Percentiles rank a stretch among this genome's conserved stretches.
These are phyloP conservation scores for Xyrauchen texanus DNA, from an alignment of 2,113 vertebrate genomes.

Conservation along the genomic window DNA sequence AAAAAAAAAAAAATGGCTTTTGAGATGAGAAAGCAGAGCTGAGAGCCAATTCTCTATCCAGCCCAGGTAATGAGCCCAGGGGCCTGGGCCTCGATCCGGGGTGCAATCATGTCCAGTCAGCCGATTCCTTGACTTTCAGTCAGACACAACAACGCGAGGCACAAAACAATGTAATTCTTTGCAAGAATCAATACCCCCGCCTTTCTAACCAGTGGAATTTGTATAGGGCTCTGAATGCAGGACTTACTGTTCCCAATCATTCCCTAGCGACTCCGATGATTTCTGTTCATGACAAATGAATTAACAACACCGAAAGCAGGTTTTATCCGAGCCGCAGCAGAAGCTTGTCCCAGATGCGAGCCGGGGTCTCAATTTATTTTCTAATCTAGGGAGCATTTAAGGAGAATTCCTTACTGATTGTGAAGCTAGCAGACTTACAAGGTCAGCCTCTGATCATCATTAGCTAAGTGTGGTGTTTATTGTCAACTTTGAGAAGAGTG, in stretches of 20 bases:
- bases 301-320: slow-evolving; percentile 63
- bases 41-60: slow-evolving; percentile 26
- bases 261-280: slow-evolving; percentile 44
- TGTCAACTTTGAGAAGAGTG: slow-evolving; percentile 59
- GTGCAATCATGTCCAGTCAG: slow-evolving; percentile 18
- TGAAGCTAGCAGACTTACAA: slow-evolving; percentile 60
- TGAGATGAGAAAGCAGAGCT: slow-evolving; percentile 33
- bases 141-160: not conserved
- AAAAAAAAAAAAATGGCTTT: slow-evolving; percentile 8
- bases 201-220: slow-evolving; percentile 27
- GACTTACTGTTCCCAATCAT: slow-evolving; percentile 24
- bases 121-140: slow-evolving; percentile 19
- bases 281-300: slow-evolving; percentile 56
- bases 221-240: slow-evolving; percentile 25
- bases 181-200: slow-evolving; percentile 47
- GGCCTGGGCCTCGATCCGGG: not conserved
- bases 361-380: slow-evolving; percentile 72
- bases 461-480: slow-evolving; percentile 66
- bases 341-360: slow-evolving; percentile 70
- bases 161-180: slow-evolving; percentile 47
- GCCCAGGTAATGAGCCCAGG: slow-evolving; percentile 43
- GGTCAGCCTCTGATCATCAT: slow-evolving; percentile 65
- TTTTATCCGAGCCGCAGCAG: slow-evolving; percentile 57
- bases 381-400: slow-evolving; percentile 71
- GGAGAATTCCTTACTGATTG: slow-evolving; percentile 68